These are phyloP conservation scores for Turdus rufiventris DNA, from an alignment of 2,113 vertebrate species.

Conservation along the genomic window DNA sequence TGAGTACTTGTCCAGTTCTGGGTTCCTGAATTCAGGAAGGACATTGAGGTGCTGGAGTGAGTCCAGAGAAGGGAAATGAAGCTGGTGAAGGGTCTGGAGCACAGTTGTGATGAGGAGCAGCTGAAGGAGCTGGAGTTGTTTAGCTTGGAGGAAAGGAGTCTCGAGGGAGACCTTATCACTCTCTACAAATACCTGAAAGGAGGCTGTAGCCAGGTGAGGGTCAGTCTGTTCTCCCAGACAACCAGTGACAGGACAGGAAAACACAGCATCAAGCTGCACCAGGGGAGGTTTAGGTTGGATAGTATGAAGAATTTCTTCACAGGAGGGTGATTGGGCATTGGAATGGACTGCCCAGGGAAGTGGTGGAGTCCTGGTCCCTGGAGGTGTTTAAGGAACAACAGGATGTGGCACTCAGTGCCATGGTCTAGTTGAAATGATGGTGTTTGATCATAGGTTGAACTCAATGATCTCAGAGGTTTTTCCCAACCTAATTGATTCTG, in stretches of 20 bases:
- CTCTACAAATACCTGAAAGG: background rate
- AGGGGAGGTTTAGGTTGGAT: background rate
- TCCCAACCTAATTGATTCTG: background rate
- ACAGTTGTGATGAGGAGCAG: background rate
- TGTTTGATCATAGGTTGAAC: background rate
- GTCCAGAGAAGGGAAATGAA: background rate
- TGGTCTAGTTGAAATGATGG: background rate
- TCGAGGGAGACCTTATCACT: background rate
- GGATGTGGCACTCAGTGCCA: no score
- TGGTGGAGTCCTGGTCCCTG: fast-evolving
- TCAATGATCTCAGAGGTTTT: background rate
- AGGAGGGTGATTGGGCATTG: background rate
- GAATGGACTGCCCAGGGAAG: background rate
- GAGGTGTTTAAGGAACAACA: background rate
- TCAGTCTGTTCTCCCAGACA: background rate
- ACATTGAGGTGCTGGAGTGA: background rate
- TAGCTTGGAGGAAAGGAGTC: background rate
- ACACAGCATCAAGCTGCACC: background rate
- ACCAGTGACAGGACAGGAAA: background rate
- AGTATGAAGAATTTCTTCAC: background rate
- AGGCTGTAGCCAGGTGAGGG: background rate
- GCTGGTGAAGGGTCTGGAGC: background rate
- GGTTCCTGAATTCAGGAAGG: background rate
- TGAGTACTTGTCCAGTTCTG: background rate
- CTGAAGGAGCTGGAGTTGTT: background rate